phyloP scores from a whole-genome alignment of 1,140 invertebrate species.

The Plutomurus gul region DNA sequence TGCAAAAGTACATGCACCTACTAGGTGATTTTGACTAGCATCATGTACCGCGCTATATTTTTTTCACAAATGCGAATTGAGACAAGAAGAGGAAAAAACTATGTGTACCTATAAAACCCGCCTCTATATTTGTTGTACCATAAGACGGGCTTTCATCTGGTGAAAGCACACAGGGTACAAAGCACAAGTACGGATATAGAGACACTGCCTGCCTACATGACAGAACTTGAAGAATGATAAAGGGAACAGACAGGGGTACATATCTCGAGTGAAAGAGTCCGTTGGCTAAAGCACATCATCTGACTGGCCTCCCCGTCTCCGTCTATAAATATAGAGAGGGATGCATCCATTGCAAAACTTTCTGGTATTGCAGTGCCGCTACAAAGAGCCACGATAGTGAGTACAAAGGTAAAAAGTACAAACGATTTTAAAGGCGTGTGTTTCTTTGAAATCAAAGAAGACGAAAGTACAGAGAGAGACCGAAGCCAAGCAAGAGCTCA shows the following conservation, averaged over 20 bases:
- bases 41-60: no score
- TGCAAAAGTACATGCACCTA: neutral
- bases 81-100: neutral
- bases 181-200: no score
- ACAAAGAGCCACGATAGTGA: slow-evolving; percentile 8
- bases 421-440: slow-evolving; percentile 43
- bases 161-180: no score
- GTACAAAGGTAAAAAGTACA: slow-evolving; percentile 43
- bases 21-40: no score
- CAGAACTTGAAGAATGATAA: no score
- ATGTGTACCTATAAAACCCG: neutral
- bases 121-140: neutral
- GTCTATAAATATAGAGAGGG: no score
- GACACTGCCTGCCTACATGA: no score
- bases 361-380: neutral
- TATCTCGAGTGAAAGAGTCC: no score
- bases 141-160: no score
- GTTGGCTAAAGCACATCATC: no score
- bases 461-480: slow-evolving; percentile 37
- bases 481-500: slow-evolving; percentile 14
- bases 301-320: no score
- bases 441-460: slow-evolving; percentile 45
- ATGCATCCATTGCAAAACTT: slow-evolving; percentile 3
- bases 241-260: no score
- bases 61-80: neutral